Evolutionary conservation across 2,888 invertebrate genomes (phyloP).

Genomic region (Exocentrus adspersus): DNA sequence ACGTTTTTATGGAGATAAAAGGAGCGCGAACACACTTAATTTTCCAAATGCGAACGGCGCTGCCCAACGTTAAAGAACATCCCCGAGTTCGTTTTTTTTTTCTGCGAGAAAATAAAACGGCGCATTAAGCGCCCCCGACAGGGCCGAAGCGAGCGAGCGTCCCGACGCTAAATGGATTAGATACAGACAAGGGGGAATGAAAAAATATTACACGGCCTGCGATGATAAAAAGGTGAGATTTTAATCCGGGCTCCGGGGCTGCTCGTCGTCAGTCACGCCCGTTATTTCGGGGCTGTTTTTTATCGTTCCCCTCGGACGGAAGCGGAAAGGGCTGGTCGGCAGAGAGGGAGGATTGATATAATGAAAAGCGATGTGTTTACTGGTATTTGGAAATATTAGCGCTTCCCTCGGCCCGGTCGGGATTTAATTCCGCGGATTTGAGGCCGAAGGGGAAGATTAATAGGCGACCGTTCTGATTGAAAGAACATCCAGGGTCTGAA

Average conservation of each 20-base stretch:
- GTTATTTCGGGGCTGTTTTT: constrained; percentile 34
- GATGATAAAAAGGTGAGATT: constrained; percentile 43
- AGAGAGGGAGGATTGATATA: constrained; percentile 24
- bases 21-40: constrained; percentile 27
- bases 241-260: constrained; percentile 30
- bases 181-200: constrained; percentile 59
- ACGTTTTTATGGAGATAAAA: constrained; percentile 32
- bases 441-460: neutral
- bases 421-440: constrained; percentile 3
- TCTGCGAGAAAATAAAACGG: constrained; percentile 57
- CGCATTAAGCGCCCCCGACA: constrained; percentile 58
- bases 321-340: constrained; percentile 15
- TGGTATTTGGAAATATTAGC: constrained; percentile 18
- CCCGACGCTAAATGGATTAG: constrained; percentile 58
- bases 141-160: constrained; percentile 46
- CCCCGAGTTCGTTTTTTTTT: constrained; percentile 30
- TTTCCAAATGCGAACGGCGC: constrained; percentile 31
- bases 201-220: constrained; percentile 60
- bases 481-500: no score
- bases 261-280: constrained; percentile 34
- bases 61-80: constrained; percentile 26
- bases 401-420: neutral
- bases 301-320: constrained; percentile 20
- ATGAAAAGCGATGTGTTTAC: constrained; percentile 26
- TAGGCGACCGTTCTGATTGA: neutral